phyloP scores from a whole-genome alignment of 2,888 invertebrate species.

The Belgica antarctica region DNA sequence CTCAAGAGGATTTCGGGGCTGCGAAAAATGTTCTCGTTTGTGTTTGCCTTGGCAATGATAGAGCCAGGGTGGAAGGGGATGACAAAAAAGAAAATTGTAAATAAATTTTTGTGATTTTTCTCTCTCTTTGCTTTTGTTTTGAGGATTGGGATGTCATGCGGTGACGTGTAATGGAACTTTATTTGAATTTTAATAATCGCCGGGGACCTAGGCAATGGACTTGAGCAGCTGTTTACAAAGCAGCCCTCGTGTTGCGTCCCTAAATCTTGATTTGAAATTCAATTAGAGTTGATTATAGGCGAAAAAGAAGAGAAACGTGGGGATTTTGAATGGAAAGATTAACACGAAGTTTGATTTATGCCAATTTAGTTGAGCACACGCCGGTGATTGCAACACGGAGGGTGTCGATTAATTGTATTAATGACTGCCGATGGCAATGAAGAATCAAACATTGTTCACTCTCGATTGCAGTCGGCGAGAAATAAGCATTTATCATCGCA shows the following conservation, averaged over 20 bases:
- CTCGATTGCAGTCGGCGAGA: not conserved
- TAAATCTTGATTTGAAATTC: not conserved
- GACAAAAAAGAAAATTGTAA: not conserved
- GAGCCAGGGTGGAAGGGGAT: not conserved
- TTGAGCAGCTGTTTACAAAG: not conserved
- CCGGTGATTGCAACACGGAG: not conserved
- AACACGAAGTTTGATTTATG: no score
- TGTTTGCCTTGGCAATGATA: not conserved
- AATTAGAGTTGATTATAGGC: not conserved
- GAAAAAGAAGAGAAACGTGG: not conserved
- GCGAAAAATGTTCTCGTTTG: constrained; percentile 18
- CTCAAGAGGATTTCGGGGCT: no score
- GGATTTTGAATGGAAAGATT: no score
- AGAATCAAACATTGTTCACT: constrained; percentile 21
- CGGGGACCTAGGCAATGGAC: not conserved
- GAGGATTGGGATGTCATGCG: constrained; percentile 29
- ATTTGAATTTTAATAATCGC: constrained; percentile 22
- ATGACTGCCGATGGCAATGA: constrained; percentile 30
- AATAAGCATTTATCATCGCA: not conserved
- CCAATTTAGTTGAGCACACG: constrained; percentile 37
- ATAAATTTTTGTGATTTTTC: constrained; percentile 29
- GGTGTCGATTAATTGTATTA: constrained; percentile 42
- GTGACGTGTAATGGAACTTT: constrained; percentile 35
- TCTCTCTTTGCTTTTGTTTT: not conserved
- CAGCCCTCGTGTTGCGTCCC: not conserved